A percentile compares a stretch with the other conserved stretches of the same genome.
phyloP scores from a whole-genome alignment of 2,797 vertebrate genomes.

The Chromobotia macracanthus region DNA sequence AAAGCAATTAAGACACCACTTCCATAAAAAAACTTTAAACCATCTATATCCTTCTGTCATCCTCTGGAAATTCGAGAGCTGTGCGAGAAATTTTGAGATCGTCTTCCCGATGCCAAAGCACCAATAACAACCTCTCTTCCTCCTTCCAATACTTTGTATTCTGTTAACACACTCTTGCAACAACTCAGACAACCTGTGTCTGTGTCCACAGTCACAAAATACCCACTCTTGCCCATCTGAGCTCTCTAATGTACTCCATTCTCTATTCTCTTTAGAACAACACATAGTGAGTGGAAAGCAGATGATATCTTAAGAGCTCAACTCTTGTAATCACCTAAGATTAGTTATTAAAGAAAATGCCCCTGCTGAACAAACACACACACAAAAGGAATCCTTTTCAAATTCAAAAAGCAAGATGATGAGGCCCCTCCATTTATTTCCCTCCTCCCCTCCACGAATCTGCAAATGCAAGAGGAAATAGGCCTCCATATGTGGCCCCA shows the following conservation, averaged over 20 bases:
- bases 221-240: slow-evolving; percentile 52
- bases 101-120: neutral
- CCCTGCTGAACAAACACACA: slow-evolving; percentile 40
- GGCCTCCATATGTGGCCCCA: slow-evolving; percentile 42
- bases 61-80: slow-evolving; percentile 10
- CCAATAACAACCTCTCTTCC: slow-evolving; percentile 14
- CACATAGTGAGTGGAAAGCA: slow-evolving; percentile 25
- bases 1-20: slow-evolving; percentile 40
- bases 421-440: slow-evolving; percentile 23
- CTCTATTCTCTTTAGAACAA: slow-evolving; percentile 38
- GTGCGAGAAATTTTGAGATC: neutral
- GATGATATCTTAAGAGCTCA: slow-evolving; percentile 46
- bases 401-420: slow-evolving; percentile 53
- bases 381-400: slow-evolving; percentile 52
- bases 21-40: slow-evolving; percentile 3
- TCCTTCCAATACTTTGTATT: slow-evolving; percentile 33
- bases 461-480: slow-evolving; percentile 47
- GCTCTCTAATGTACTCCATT: slow-evolving; percentile 55
- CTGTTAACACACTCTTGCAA: slow-evolving; percentile 35
- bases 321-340: slow-evolving; percentile 56
- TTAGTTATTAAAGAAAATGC: slow-evolving; percentile 60
- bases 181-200: slow-evolving; percentile 31
- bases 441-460: slow-evolving; percentile 17
- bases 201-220: slow-evolving; percentile 38
- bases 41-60: slow-evolving; percentile 11